Evolutionary conservation across 1,140 invertebrate species (phyloP), one percentile per base, ranked within the genome.

Genomic region (Temnothorax longispinosus): DNA sequence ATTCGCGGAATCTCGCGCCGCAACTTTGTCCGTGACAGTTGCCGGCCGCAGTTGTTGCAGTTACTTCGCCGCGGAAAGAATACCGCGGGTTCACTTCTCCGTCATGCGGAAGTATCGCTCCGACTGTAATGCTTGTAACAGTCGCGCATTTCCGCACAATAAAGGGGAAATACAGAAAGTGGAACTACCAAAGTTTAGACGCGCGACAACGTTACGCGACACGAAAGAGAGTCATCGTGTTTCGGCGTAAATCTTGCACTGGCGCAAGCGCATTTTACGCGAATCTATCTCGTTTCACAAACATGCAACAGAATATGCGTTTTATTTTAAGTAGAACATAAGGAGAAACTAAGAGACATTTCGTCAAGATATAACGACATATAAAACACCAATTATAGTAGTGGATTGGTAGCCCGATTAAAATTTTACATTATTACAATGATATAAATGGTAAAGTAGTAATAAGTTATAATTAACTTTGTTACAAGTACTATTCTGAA

Each of bases 121-220:
- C 77, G 35, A 10, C 47, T 27, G 35, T 81, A 69, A 81, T 15
- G 80, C 27, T 60, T 60, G 54, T 82, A 75, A 84, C 69, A 62
- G 54, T n/a, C 54, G 54, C 32, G 69, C 69, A 74, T 84, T 60
- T 44, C 18, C 41, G 54, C 18, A 84, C 69, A 84, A 74, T 84
- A 56, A 84, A 74, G 80, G 50, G 69, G 41, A 62, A 84, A 67
- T 84, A 52, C 69, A 18, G 27, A 84, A 75, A 84, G 44, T 75
- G 32, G 41, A 75, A 84, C 54, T 84, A 62, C 41, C 69, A 5
- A 44, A 82, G 54, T 72, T 84, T 75, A 47, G 69, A 54, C 38
- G 3, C 21, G 52, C 65, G 5, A 32, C 15, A 60, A 74, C 6
- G 41, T 72, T 47, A 58, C 13, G 38, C 41, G 11, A 13, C 8